Evolutionary conservation across 1,140 invertebrate genomes (phyloP).

Genomic region (Philaenus spumarius): DNA sequence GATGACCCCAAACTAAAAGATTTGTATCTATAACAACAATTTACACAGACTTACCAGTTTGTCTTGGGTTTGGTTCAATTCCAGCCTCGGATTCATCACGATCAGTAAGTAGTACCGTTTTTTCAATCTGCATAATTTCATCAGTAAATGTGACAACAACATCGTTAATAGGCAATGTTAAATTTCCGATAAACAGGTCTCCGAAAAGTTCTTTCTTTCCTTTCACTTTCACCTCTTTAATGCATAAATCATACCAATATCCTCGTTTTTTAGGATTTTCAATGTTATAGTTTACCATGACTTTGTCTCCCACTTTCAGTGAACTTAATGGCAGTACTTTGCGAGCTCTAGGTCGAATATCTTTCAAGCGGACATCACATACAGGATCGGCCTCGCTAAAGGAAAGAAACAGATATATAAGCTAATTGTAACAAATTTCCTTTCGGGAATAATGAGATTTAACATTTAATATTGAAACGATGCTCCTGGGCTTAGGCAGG

Average conservation of each 20-base stretch:
- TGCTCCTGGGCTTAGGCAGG: too few species aligned
- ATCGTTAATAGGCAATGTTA: slow-evolving; percentile 39
- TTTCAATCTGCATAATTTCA: slow-evolving; percentile 49
- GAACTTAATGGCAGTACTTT: slow-evolving; percentile 47
- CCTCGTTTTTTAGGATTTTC: slow-evolving; percentile 61
- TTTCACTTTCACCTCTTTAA: slow-evolving; percentile 39
- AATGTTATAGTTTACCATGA: slow-evolving; percentile 73
- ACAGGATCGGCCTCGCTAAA: too few species aligned
- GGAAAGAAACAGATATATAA: slow-evolving; percentile 37
- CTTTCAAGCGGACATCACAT: slow-evolving; percentile 30
- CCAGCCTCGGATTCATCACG: slow-evolving; percentile 19
- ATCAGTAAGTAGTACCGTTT: slow-evolving; percentile 38
- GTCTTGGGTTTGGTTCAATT: too few species aligned
- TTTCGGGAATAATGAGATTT: too few species aligned
- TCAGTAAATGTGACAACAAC: slow-evolving; percentile 43
- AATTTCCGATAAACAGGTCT: slow-evolving; percentile 36
- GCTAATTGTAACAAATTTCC: slow-evolving; percentile 11
- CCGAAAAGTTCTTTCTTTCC: slow-evolving; percentile 31
- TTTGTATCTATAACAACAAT: too few species aligned
- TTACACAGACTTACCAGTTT: too few species aligned
- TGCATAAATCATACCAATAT: slow-evolving; percentile 61
- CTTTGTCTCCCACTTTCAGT: slow-evolving; percentile 50
- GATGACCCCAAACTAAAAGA: too few species aligned
- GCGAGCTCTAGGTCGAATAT: slow-evolving; percentile 61
- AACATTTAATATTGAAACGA: too few species aligned